Conservation (phyloP, 2,888 invertebrate genomes). For the Archips crataeganus region DNA sequence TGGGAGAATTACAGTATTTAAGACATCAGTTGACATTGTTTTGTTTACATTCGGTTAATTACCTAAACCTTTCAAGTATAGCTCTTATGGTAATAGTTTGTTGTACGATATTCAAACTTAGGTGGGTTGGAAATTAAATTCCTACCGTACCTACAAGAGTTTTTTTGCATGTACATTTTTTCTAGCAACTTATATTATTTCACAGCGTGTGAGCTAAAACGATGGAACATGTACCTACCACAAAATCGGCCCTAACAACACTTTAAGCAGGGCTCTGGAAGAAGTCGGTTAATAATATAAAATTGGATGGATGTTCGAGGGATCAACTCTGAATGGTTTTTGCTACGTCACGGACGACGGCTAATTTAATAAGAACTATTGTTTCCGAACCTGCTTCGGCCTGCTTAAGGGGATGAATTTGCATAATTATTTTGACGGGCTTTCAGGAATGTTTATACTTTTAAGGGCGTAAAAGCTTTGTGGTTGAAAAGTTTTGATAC, state of each 20-base stretch:
- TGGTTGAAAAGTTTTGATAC: slow-evolving; percentile 13
- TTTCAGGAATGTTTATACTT: slow-evolving; percentile 38
- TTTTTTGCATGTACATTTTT: too few relatives aligned
- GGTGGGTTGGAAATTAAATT: too few relatives aligned
- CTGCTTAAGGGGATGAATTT: slow-evolving; percentile 40
- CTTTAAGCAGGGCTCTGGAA: not conserved
- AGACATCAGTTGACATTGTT: too few relatives aligned
- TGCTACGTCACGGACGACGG: not conserved
- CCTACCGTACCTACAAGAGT: too few relatives aligned
- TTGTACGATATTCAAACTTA: too few relatives aligned
- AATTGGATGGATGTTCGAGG: slow-evolving; percentile 22
- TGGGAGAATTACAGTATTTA: too few relatives aligned
- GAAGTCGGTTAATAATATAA: not conserved
- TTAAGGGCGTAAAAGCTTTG: slow-evolving; percentile 21
- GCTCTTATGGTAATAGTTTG: too few relatives aligned
- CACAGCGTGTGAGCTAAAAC: too few relatives aligned
- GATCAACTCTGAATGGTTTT: slow-evolving; percentile 27
- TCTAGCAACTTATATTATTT: too few relatives aligned
- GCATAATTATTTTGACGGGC: slow-evolving; percentile 40
- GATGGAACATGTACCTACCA: not conserved
- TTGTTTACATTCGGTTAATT: too few relatives aligned
- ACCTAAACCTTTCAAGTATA: too few relatives aligned
- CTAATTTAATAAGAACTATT: slow-evolving; percentile 38
- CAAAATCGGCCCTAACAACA: not conserved
- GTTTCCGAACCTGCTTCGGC: slow-evolving; percentile 34